Percentiles rank a stretch among this genome's conserved stretches.
These are phyloP conservation scores for Eonycteris spelaea DNA, from an alignment of 2,113 vertebrate genomes.

Conservation along the genomic window DNA sequence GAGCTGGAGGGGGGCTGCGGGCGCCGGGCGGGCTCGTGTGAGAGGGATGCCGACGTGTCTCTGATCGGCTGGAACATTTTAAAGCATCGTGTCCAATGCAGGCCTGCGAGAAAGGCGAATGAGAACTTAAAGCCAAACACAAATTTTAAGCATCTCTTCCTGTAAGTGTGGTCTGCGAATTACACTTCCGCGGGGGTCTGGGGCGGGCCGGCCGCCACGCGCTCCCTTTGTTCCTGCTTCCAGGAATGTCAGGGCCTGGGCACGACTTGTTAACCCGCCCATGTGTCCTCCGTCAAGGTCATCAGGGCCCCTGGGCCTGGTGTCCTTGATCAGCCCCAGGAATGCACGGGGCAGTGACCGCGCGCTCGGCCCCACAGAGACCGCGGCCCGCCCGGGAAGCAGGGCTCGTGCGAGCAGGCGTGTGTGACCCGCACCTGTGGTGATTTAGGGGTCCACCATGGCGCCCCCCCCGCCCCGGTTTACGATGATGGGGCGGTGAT, in stretches of 20 bases:
- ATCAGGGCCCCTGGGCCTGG: background rate
- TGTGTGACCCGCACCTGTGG: fast-evolving
- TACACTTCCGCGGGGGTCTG: background rate
- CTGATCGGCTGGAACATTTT: background rate
- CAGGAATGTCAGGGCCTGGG: background rate
- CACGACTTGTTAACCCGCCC: background rate
- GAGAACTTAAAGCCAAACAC: background rate
- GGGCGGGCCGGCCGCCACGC: too few species aligned
- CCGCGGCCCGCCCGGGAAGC: background rate
- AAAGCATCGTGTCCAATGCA: background rate
- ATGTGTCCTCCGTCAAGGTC: background rate
- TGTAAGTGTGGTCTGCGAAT: too few species aligned
- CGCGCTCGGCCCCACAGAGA: fast-evolving
- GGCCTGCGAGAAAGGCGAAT: background rate
- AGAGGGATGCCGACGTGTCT: fast-evolving
- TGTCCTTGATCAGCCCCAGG: background rate
- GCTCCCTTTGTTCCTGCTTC: background rate
- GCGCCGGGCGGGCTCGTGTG: fast-evolving
- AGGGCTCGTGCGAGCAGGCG: background rate
- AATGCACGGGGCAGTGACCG: fast-evolving
- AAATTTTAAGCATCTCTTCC: too few species aligned
- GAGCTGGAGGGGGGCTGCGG: too few species aligned
- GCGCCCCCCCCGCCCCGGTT: background rate
- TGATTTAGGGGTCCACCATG: fast-evolving
- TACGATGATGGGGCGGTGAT: too few species aligned